These are phyloP conservation scores for Heterohyrax brucei DNA, from an alignment of 2,797 vertebrate species.

Conservation along the genomic window DNA sequence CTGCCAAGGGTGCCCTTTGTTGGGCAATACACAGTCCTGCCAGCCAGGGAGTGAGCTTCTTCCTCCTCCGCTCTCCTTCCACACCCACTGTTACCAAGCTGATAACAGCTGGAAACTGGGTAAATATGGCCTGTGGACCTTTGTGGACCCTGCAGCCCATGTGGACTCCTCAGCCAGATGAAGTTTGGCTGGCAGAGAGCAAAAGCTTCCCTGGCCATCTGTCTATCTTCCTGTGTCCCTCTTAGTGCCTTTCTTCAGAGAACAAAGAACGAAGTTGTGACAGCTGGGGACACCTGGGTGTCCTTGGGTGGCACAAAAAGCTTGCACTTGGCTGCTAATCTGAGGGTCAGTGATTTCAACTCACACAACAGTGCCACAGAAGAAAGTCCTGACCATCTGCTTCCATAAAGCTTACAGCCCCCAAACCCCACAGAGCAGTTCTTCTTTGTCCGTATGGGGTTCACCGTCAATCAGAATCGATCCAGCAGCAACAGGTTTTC, in stretches of 20 bases:
- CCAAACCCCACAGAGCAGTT: too few relatives aligned
- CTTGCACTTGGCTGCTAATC: neutral
- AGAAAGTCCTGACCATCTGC: too few relatives aligned
- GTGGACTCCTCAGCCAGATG: neutral
- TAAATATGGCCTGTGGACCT: fast-evolving
- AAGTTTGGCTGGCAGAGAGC: neutral
- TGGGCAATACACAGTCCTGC: neutral
- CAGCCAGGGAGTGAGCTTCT: neutral
- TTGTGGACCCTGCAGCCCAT: neutral
- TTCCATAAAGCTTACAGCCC: too few relatives aligned
- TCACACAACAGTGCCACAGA: too few relatives aligned
- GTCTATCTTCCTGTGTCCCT: neutral
- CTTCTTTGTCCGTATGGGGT: neutral
- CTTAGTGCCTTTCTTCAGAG: neutral
- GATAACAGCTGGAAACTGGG: neutral
- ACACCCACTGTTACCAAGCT: neutral
- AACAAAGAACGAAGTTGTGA: neutral
- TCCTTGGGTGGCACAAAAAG: neutral
- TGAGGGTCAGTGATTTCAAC: too few relatives aligned
- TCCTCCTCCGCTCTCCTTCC: neutral
- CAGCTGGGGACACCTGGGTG: neutral
- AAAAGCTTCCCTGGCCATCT: neutral
- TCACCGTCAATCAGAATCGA: too few relatives aligned
- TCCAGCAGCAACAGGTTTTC: too few relatives aligned
- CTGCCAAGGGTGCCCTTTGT: neutral